These are phyloP conservation scores for Ophiodon elongatus DNA, from an alignment of 2,113 vertebrate genomes.

Conservation along the genomic window DNA sequence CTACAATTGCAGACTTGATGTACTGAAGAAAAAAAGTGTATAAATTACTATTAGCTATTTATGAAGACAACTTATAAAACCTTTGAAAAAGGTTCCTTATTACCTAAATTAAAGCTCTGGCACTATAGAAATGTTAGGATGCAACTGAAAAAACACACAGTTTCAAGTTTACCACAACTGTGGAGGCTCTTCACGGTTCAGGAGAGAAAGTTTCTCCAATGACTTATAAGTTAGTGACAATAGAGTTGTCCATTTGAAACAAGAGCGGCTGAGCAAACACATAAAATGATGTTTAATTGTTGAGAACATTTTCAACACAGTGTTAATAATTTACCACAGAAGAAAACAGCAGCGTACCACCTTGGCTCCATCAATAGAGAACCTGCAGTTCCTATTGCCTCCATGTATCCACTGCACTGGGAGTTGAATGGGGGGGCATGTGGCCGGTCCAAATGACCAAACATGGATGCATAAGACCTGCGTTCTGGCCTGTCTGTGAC, in stretches of 20 bases:
- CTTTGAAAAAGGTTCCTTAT: background rate
- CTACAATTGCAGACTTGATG: background rate
- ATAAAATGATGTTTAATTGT: background rate
- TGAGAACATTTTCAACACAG: slow-evolving; percentile 30
- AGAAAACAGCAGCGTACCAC: slow-evolving; percentile 40
- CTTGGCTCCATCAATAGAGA: slow-evolving; percentile 6
- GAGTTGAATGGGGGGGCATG: slow-evolving; percentile 28
- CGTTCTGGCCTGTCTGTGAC: slow-evolving; percentile 29
- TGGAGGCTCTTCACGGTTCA: background rate
- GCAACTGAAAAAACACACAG: background rate
- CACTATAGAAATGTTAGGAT: background rate
- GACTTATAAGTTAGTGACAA: background rate
- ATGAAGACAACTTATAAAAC: background rate
- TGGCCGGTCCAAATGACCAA: slow-evolving; percentile 36
- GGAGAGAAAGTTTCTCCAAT: background rate
- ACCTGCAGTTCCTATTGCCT: background rate
- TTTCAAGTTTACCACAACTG: background rate
- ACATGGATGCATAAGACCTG: slow-evolving; percentile 43
- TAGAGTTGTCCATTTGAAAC: background rate
- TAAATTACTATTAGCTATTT: too few species aligned
- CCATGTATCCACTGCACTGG: slow-evolving; percentile 2
- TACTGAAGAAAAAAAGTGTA: background rate
- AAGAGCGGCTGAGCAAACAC: background rate
- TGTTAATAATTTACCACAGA: slow-evolving; percentile 50
- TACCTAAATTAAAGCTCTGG: background rate